Evolutionary conservation across 2,113 vertebrate genomes (phyloP).

Genomic region (Charadrius vociferus): DNA sequence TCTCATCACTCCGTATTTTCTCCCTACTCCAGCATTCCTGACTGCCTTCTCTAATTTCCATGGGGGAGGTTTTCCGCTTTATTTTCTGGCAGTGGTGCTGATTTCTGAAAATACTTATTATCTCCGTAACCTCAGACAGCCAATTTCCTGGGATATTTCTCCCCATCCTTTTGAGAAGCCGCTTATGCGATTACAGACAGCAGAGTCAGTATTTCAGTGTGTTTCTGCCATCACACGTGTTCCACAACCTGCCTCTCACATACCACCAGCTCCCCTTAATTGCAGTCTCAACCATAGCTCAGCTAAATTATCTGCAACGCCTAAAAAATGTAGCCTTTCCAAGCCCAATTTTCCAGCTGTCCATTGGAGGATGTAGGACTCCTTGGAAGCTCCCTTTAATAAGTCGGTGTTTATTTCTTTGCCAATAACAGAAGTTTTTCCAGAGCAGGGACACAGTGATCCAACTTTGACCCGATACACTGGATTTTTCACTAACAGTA

Average conservation of each 20-base stretch:
- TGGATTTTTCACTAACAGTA: too few relatives aligned
- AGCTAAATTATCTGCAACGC: neutral
- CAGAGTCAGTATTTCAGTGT: neutral
- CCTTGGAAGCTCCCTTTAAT: neutral
- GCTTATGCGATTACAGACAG: neutral
- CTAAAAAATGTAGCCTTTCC: neutral
- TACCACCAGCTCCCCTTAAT: neutral
- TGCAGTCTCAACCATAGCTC: neutral
- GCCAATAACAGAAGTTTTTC: neutral
- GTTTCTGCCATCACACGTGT: neutral
- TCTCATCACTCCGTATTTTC: neutral
- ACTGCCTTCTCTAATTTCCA: neutral
- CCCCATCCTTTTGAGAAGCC: neutral
- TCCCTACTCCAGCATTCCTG: neutral
- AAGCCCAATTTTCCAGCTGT: neutral
- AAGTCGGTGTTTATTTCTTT: neutral
- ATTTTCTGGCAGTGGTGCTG: neutral
- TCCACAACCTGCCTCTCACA: neutral
- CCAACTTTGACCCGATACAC: neutral
- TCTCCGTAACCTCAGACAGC: neutral
- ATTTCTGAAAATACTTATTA: conserved; percentile 10
- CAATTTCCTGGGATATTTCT: neutral
- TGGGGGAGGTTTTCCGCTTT: neutral
- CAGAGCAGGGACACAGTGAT: neutral
- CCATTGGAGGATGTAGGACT: neutral